Evolutionary conservation across 2,797 vertebrate species (phyloP).

Genomic region (Champsocephalus gunnari): DNA sequence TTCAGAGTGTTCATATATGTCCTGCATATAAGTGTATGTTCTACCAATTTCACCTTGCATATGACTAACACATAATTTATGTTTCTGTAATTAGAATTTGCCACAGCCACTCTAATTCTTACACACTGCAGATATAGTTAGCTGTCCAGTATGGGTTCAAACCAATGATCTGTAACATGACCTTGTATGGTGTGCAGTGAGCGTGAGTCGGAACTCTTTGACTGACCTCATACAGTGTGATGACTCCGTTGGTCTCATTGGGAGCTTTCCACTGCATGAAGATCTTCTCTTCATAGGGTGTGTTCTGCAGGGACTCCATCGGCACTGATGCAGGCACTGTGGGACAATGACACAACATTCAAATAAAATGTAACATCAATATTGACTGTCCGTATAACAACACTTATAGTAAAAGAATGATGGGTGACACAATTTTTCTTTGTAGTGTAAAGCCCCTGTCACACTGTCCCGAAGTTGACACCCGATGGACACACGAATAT

Average conservation of each 20-base stretch:
- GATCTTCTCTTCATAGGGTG: constrained; percentile 97
- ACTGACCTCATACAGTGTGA: constrained; percentile 96
- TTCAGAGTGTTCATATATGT: background rate
- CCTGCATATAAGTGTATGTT: background rate
- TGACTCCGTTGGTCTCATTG: constrained; percentile 97
- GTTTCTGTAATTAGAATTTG: background rate
- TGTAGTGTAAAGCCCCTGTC: too few species aligned
- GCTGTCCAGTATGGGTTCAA: too few species aligned
- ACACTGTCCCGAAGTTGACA: too few species aligned
- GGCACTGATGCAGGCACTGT: constrained; percentile 94
- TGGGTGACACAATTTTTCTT: too few species aligned
- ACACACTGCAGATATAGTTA: too few species aligned
- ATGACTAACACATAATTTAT: background rate
- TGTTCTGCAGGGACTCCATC: constrained; percentile 94
- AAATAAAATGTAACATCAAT: background rate
- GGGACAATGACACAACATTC: constrained; percentile 6
- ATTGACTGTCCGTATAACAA: background rate
- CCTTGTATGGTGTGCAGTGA: too few species aligned
- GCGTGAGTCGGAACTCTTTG: background rate
- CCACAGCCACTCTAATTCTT: too few species aligned
- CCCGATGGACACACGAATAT: too few species aligned
- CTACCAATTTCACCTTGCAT: background rate
- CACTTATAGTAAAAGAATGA: too few species aligned
- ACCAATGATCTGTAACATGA: too few species aligned
- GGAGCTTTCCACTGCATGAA: constrained; percentile 98